Evolutionary conservation across 2,113 vertebrate species (phyloP), one percentile per base, ranked within the genome.

Genomic region (Canis aureus): DNA sequence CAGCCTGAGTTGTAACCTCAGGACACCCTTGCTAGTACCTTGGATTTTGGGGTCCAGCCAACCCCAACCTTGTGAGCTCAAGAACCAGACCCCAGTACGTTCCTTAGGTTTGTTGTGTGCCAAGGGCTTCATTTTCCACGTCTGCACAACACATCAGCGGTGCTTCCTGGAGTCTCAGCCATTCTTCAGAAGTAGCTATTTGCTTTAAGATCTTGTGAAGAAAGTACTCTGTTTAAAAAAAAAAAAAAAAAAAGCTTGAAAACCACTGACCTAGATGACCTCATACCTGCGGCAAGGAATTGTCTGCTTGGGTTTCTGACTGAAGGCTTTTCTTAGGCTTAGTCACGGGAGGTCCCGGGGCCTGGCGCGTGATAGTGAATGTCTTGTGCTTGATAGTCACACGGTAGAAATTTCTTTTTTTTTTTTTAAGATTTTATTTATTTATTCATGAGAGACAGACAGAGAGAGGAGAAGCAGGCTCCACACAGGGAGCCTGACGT

Each of bases 181-280:
- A 38, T 22, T 92, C 55, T 43, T 84, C 66, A 76, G 25, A 79
- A 49, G 15, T 15, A 73, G 66, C 87, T 60, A 2, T 71, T 93
- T 73, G 29, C 55, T 57, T 60, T 84, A 43, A 67, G 79, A 64
- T 43, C 79, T 92, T 92, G 49, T 64, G 57, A 95, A 92, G 69
- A 84, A 82, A 82, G 55, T 0, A 3, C n/a, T 82, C 49, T 51
- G 67, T 17, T 43, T 69, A 81, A 25, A 22, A 81, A 29, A 25
- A 67, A 35, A 43, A 43, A 43, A 43, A 32, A 67, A 16, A 22
- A 19, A 6, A 22, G 3, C n/a, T 85, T 53, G 73, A 73, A 74
- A 49, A 55, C n/a, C 53, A 25, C 59, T 57, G 66, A 43, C 49
- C 27, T 49, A n/a, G 29, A 67, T 23, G 79, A 78, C 35, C n/a